Evolutionary conservation across 1,140 invertebrate genomes (phyloP), one percentile per base, ranked within the genome.

Genomic region (Cyphomyrmex costatus): DNA sequence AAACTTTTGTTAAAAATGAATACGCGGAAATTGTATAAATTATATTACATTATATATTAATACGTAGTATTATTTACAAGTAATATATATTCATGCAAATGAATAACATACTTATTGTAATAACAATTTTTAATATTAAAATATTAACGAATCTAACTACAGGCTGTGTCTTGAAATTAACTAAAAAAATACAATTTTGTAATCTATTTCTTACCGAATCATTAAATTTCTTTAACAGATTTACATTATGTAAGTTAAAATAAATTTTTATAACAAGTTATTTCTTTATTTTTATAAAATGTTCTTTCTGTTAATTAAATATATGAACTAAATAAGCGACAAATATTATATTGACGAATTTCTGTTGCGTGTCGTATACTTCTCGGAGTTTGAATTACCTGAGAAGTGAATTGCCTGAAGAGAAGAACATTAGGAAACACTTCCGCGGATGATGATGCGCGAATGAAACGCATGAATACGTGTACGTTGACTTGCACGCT

Each of bases 391-490:
- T 8, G 19, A 12, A 42, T 60, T 36, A 24, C 0, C 24, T 42
- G 16, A 61, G 0, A 7, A 19, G 8, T 60, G 16, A 21, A 2
- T 77, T 46, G 56, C 30, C 14, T 1, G n/a, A 10, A 46, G 10
- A 46, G 12, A 5, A 49, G 7, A 30, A 16, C 16, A 1, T 27
- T 12, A 21, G n/a, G 12, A 30, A 30, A 78, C 24, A 77, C 14
- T 77, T 46, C 24, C 36, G 16, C 19, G 49, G 10, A n/a, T 19
- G 10, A 42, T 5, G 14, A 66, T 21, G 12, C 42, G 12, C 16
- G n/a, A 71, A 65, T 60, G 46, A 60, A 82, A 89, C 78, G 66
- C 49, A 49, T 73, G 86, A 88, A 56, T 79, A 77, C 21, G 42
- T 33, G 30, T 70, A 68, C 68, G n/a, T 87, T 84, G 71, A 58